A percentile compares a stretch with the other conserved stretches of the same genome.
Evolutionary conservation across 1,140 invertebrate species (phyloP).

Genomic region (Eumeta japonica): DNA sequence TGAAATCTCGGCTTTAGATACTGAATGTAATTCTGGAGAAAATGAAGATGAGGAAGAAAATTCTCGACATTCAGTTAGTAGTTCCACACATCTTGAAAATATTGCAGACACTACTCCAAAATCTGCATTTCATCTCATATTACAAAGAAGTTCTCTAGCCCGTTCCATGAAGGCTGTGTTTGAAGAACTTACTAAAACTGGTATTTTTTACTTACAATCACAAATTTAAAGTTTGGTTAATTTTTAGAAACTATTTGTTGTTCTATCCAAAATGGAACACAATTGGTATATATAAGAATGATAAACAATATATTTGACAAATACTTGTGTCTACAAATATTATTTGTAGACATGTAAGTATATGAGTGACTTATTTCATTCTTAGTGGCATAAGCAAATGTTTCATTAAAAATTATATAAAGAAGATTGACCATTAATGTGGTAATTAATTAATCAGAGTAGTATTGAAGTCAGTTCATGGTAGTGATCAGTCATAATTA

Average conservation of each 20-base stretch:
- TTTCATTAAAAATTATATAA: too few relatives aligned
- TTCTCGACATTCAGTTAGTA: slow-evolving; percentile 32
- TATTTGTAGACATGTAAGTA: too few relatives aligned
- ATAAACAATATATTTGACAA: too few relatives aligned
- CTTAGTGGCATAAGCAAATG: too few relatives aligned
- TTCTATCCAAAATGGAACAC: background rate
- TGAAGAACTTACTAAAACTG: slow-evolving; percentile 76
- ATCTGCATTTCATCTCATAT: slow-evolving; percentile 67
- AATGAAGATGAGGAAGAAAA: slow-evolving; percentile 45
- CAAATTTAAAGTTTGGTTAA: background rate
- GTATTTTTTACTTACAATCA: slow-evolving; percentile 25
- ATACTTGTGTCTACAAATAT: too few relatives aligned
- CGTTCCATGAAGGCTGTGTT: slow-evolving; percentile 82
- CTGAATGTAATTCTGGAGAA: slow-evolving; percentile 57
- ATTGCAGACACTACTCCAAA: slow-evolving; percentile 27
- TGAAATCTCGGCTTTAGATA: slow-evolving; percentile 57
- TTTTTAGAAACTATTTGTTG: background rate
- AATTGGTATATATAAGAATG: too few relatives aligned
- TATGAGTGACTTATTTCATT: too few relatives aligned
- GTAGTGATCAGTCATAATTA: too few relatives aligned
- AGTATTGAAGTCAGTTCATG: too few relatives aligned
- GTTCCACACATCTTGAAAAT: slow-evolving; percentile 30
- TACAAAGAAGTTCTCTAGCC: slow-evolving; percentile 79
- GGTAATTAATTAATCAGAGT: too few relatives aligned
- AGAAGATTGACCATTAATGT: too few relatives aligned